phyloP scores from a whole-genome alignment of 1,140 invertebrate species.

The Hirudo medicinalis region DNA sequence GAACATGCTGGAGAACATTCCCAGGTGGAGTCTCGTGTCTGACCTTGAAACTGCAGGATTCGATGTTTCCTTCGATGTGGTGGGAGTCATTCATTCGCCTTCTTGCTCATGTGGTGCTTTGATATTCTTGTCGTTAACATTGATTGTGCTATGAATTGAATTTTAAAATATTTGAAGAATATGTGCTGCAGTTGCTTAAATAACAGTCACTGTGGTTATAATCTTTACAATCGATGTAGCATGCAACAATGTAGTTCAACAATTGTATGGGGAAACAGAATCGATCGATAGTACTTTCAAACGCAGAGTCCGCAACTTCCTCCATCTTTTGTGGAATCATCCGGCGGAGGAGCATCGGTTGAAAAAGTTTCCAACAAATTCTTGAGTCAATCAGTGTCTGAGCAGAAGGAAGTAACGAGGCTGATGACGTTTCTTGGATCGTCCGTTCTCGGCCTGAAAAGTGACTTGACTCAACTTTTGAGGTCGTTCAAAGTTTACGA shows the following conservation, averaged over 20 bases:
- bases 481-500: slow-evolving; percentile 35
- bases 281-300: background rate
- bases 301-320: background rate
- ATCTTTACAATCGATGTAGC: too few relatives aligned
- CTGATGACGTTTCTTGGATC: slow-evolving; percentile 39
- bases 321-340: background rate
- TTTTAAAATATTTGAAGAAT: too few relatives aligned
- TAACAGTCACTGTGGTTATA: too few relatives aligned
- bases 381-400: slow-evolving; percentile 7
- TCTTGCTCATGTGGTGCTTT: too few relatives aligned
- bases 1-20: slow-evolving; percentile 37
- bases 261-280: background rate
- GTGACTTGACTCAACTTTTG: slow-evolving; percentile 35
- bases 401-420: slow-evolving; percentile 37
- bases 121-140: too few relatives aligned
- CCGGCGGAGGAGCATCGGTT: background rate
- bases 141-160: too few relatives aligned
- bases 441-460: slow-evolving; percentile 38
- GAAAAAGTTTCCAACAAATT: slow-evolving; percentile 7
- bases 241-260: too few relatives aligned
- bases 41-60: background rate
- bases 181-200: too few relatives aligned
- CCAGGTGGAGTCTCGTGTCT: slow-evolving; percentile 38
- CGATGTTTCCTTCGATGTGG: background rate
- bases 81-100: background rate